A percentile compares a stretch with the other conserved stretches of the same genome.
Evolutionary conservation across 2,888 invertebrate species (phyloP).

Genomic region (Nasonia oneida): DNA sequence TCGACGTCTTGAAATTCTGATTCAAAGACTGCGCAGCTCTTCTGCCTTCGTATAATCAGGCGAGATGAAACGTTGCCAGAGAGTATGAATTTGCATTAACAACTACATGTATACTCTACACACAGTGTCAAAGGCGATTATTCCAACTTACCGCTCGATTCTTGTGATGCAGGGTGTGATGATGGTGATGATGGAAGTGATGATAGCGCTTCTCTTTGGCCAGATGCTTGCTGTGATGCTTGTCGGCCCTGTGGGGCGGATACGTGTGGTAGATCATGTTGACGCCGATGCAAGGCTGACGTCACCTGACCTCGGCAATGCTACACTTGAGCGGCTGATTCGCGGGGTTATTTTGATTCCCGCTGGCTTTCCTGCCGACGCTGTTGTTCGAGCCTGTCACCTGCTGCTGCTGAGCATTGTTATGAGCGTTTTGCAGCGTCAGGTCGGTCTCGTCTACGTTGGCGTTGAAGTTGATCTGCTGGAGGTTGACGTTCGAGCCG

Average conservation of each 20-base stretch:
- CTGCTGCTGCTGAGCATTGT: conserved; percentile 56
- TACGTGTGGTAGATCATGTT: conserved; percentile 77
- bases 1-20: not conserved
- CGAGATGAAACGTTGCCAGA: too few relatives aligned
- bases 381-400: conserved; percentile 48
- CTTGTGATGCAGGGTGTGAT: conserved; percentile 76
- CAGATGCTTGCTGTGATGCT: conserved; percentile 76
- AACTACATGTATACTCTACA: not conserved
- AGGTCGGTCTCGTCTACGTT: conserved; percentile 70
- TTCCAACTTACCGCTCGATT: conserved; percentile 74
- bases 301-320: conserved; percentile 76
- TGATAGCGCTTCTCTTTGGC: conserved; percentile 75
- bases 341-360: conserved; percentile 58
- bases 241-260: conserved; percentile 76
- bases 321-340: conserved; percentile 67
- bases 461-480: conserved; percentile 67
- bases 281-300: conserved; percentile 76
- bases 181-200: conserved; percentile 75
- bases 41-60: too few relatives aligned
- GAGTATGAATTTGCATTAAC: not conserved
- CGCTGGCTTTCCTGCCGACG: conserved; percentile 15
- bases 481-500: conserved; percentile 70
- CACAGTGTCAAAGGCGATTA: not conserved
- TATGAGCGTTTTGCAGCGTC: conserved; percentile 63
- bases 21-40: not conserved